phyloP scores from a whole-genome alignment of 2,888 invertebrate species.

The Fissipunctia ypsillon region DNA sequence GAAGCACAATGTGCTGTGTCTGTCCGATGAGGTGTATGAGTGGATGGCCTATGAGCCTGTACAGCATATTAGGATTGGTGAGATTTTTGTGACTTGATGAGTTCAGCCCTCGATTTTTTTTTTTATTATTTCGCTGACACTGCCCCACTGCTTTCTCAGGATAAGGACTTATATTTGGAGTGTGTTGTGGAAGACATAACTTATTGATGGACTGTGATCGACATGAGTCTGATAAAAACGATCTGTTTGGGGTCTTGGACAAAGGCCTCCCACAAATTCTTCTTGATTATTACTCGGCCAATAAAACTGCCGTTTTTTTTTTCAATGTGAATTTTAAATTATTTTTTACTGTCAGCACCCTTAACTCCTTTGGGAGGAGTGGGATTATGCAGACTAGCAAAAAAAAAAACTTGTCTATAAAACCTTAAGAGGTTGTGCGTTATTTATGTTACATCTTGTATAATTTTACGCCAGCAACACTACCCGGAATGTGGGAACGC shows the following conservation, averaged over 20 bases:
- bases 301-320: background rate
- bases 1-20: slow-evolving; percentile 97
- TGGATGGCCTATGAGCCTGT: slow-evolving; percentile 97
- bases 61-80: slow-evolving; percentile 97
- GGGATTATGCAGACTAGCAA: background rate
- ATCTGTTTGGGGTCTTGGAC: too few relatives aligned
- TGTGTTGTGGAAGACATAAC: too few relatives aligned
- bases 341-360: background rate
- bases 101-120: background rate
- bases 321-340: background rate
- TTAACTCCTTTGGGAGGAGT: background rate
- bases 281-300: background rate
- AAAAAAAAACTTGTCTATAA: background rate
- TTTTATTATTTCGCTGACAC: background rate
- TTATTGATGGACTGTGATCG: too few relatives aligned
- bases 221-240: too few relatives aligned
- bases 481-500: slow-evolving; percentile 99
- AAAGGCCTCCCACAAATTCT: background rate
- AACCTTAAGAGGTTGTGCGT: too few relatives aligned
- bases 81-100: slow-evolving; percentile 64
- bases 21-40: slow-evolving; percentile 99
- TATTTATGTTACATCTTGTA: too few relatives aligned
- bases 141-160: too few relatives aligned
- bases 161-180: too few relatives aligned
- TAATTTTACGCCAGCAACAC: slow-evolving; percentile 91